Base-by-base conservation (phyloP, 1,140 invertebrate genomes). In the Zaprionus lachaisei region DNA sequence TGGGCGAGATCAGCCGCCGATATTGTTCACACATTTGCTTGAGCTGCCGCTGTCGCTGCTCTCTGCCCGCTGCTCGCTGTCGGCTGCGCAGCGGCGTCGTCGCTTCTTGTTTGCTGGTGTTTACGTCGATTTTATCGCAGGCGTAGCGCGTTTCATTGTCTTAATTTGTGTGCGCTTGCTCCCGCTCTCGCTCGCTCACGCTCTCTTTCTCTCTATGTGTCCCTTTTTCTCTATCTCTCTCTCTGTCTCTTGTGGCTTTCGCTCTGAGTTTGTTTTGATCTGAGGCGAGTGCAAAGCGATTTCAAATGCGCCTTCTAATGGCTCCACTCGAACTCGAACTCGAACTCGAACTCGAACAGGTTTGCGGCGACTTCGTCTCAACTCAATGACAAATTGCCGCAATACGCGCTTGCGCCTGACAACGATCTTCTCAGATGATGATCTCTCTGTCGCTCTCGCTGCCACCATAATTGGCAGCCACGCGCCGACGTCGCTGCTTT, bases 21-120 rank as follows among this genome's bases (percentile, higher is more conserved):
- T 87, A 84, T 87, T 89, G 84, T 87, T 87, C 84, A 87, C 84
- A 87, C 84, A 87, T 87, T 90, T 79, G 80, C 81, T 81, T 73
- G 66, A 73, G 84, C 75, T 86, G 73, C 72, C 37, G 44, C 55
- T 81, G 77, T 65, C 41, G 49, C 26, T 62, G 75, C 24, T 28
- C 38, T 56, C 69, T 70, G 77, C 14, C 20, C 38, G 62, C 54
- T 47, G 56, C 41, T 15, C 5, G 24, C 57, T 22, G 55, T 24
- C 34, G 49, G 47, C 69, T 31, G 75, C 57, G 76, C 69, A 60
- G 79, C 20, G 38, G 31, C 56, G 38, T 49, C 47, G 26, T 69
- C 49, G 62, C 70, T 72, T 68, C 72, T 74, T 60, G 79, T 74
- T 71, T 78, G 55, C 41, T 68, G 63, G 56, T 89, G 81, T 89